A percentile compares a stretch with the other conserved stretches of the same genome.
phyloP scores from a whole-genome alignment of 1,140 invertebrate species.

The Drosophila fuyamai region DNA sequence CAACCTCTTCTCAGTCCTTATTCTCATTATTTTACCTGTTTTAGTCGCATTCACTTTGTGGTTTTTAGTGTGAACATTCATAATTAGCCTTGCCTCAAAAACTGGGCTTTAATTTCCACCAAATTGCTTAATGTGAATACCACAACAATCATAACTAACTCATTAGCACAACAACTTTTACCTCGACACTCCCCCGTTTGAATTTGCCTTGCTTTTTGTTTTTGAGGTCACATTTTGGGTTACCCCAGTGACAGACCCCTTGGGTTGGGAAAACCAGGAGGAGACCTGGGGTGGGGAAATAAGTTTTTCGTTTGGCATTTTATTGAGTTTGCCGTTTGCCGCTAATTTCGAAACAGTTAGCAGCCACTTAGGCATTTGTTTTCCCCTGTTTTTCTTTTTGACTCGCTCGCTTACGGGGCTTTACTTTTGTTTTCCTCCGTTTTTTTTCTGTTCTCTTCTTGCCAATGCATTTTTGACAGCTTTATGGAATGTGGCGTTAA shows the following conservation, averaged over 20 bases:
- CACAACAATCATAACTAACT: conserved; percentile 65
- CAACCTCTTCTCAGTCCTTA: neutral
- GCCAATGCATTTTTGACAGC: conserved; percentile 25
- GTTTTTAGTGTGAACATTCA: conserved; percentile 8
- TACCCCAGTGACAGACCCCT: conserved; percentile 56
- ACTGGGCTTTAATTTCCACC: conserved; percentile 20
- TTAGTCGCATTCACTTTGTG: neutral
- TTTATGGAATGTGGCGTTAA: conserved; percentile 26
- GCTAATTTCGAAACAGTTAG: conserved; percentile 69
- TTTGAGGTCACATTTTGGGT: conserved; percentile 75
- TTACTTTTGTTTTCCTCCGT: neutral
- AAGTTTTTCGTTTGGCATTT: conserved; percentile 34
- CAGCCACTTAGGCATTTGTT: conserved; percentile 62
- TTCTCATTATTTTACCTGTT: neutral
- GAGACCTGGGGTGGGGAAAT: conserved; percentile 17
- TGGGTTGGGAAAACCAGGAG: neutral
- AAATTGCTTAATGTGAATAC: conserved; percentile 41
- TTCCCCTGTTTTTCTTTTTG: conserved; percentile 8
- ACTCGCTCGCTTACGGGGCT: neutral
- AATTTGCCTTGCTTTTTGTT: conserved; percentile 4
- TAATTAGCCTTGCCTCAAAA: conserved; percentile 41
- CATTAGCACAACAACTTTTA: conserved; percentile 70
- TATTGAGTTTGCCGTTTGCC: conserved; percentile 56
- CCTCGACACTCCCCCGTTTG: neutral
- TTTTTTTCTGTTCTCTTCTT: conserved; percentile 24